phyloP scores from a whole-genome alignment of 2,113 vertebrate species.

The Myiozetetes cayanensis region DNA sequence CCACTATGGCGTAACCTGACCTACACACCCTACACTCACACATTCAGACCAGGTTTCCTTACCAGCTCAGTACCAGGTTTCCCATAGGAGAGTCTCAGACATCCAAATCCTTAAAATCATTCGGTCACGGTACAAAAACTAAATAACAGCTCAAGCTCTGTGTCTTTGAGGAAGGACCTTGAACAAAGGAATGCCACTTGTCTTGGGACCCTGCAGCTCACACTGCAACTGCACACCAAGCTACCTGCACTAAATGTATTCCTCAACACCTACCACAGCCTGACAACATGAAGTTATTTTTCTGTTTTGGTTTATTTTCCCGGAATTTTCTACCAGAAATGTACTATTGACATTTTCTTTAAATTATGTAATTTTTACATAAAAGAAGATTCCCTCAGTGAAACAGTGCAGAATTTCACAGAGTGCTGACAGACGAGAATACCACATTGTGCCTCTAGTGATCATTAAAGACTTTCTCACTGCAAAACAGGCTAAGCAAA shows the following conservation, averaged over 20 bases:
- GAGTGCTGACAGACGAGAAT: background rate
- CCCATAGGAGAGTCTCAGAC: background rate
- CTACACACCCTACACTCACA: background rate
- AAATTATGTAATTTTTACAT: background rate
- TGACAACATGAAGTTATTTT: background rate
- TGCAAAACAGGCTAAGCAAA: background rate
- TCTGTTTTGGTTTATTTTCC: background rate
- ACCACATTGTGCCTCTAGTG: background rate
- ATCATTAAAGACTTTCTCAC: background rate
- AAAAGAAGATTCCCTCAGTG: background rate
- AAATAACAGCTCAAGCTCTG: background rate
- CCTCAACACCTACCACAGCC: background rate
- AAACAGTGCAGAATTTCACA: background rate
- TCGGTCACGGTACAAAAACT: background rate
- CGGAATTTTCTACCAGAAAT: background rate
- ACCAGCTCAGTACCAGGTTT: background rate
- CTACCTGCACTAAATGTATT: background rate
- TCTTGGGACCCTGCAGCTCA: background rate
- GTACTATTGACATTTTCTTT: background rate
- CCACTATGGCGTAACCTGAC: background rate
- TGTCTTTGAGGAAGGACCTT: fast-evolving
- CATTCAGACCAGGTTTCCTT: background rate
- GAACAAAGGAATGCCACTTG: background rate
- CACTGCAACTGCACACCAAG: background rate
- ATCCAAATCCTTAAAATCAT: background rate